Evolutionary conservation across 1,140 invertebrate species (phyloP), one percentile per base, ranked within the genome.

Genomic region (Nixonia krombeini): DNA sequence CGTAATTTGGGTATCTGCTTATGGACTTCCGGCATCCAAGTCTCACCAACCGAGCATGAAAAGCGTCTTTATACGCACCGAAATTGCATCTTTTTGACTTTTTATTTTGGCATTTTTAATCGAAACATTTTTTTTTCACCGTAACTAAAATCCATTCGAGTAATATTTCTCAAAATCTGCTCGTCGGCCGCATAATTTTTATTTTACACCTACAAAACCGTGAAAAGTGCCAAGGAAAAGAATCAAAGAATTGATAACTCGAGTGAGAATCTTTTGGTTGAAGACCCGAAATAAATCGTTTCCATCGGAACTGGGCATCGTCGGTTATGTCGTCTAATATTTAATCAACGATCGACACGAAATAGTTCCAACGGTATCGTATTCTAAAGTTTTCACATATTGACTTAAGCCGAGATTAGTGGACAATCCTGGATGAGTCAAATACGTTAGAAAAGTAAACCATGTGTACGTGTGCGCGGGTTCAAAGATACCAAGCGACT

Each of bases 1-100:
- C 69, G 71, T 80, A 82, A 80, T 82, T 80, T 82, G 73, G 76
- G 70, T 73, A 79, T 67, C 55, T 68, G 58, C 53, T 73, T 41
- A 31, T 58, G 66, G 38, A 73, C 58, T 70, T 74, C 66, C 73
- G 73, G 67, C 62, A 65, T 55, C 57, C 35, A 26, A 40, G 37
- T 35, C 44, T 44, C 40, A 38, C 50, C 44, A 42, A 59, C 53
- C 35, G 12, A 47, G 52, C 47, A 46, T 70, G 23, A 62, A 59
- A 68, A 31, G 29, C 45, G 38, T 31, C 47, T 66, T 53, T 53
- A 7, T 26, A 26, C n/a, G 37, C 33, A 10, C 16, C 38, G 10
- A 49, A 59, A 49, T 38, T 66, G 46, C 55, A 58, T 51, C 28
- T 23, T 13, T 23, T 13, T 13, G 13, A 37, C n/a, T 35, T 35